Base-by-base conservation (phyloP, 2,797 vertebrate species). In the Thunnus albacares region DNA sequence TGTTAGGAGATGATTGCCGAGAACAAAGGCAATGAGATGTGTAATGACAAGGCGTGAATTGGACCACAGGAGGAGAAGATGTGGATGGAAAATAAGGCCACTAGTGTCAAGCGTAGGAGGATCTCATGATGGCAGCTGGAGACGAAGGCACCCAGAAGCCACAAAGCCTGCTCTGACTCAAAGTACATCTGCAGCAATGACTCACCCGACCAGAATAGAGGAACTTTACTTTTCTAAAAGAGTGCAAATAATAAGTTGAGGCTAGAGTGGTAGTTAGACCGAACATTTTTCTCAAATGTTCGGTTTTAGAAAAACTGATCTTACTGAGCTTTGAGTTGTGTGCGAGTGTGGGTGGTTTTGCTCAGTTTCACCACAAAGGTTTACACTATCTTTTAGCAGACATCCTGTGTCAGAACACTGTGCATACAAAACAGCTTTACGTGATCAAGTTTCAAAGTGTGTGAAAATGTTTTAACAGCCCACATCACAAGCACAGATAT, bases 91-190 rank as follows among this genome's bases (percentile, higher is more conserved):
- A 94, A 87, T 66, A 77, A 82, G 72, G 81, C 52, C 77, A 64
- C 71, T 76, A 71, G 78, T 88, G 90, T 82, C 0, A 18, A 77
- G 89, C 59, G 90, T 93, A 71, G 92, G 92, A 88, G 91, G 85
- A 26, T 64, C 49, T 85, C 62, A 56, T 56, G 80, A 49, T 53
- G 78, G 76, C 87, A 87, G 71, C 75, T 77, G 81, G 43, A 85
- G 75, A 74, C 33, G 13, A 73, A 83, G 35, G 26, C 47, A 77
- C 62, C 12, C 45, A 69, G 43, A 71, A 84, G 79, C 90, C 82
- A 71, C 82, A 82, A 45, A 83, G 67, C 45, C 47, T 35, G 41
- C 33, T 83, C 71, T 91, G 87, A 93, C 82, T 92, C 90, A 91
- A 86, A 71, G 68, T 62, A 68, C 85, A 84, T 89, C 84, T 86